Base-by-base conservation (phyloP, 2,888 invertebrate genomes). In the Drosophila macrospina region DNA sequence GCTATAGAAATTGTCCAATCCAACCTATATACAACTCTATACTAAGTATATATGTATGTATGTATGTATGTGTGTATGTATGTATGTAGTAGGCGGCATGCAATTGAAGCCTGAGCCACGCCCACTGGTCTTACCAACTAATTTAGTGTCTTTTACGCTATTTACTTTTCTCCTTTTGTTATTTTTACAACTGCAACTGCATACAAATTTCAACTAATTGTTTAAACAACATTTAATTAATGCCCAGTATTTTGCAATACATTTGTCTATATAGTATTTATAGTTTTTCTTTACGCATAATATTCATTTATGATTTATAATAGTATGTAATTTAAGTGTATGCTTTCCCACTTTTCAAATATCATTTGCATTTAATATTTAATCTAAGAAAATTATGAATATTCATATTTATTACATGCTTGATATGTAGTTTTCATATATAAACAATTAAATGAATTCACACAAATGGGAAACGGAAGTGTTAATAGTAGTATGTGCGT, bases 101-200 rank as follows among this genome's bases (percentile, higher is more conserved):
- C 70, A 60, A 47, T 56, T 56, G n/a, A 32, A 47, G 69, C 63
- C 44, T 28, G 44, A 44, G 61, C 75, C 75, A 75, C 71, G 72
- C 68, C 73, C 69, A 74, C 62, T 67, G 63, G 34, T 36, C 87
- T 86, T 88, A 88, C 42, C 3, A 0, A 15, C 81, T 88, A 88
- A 88, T 88, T 88, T 88, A 88, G 88, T 88, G 77, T 74, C 68
- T 72, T 69, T 85, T 88, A 88, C 88, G 88, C 88, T 83, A 86
- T 80, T 72, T 61, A 69, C 44, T 20, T 54, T 70, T 51, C 11
- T 56, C 54, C 57, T 42, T 30, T 52, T 50, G 52, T 56, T 55
- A 13, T 47, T 59, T 42, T 63, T 65, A 59, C 59, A 52, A 56
- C 51, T 74, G 57, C 51, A 59, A 50, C 59, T 57, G 47, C 16